phyloP scores from a whole-genome alignment of 2,888 invertebrate species.

The Unio delphinus region DNA sequence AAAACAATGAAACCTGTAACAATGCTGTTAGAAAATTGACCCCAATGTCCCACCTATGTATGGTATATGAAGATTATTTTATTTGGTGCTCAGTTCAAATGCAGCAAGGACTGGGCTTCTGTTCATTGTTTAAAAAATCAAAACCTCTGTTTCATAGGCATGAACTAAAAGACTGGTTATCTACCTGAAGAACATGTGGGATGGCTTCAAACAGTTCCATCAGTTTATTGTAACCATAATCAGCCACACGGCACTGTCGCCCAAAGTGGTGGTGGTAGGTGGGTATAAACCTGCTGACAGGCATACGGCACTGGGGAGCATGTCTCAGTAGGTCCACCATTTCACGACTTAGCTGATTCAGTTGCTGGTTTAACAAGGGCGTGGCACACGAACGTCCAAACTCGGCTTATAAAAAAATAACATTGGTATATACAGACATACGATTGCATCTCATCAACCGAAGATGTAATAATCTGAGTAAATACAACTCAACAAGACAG shows the following conservation, averaged over 20 bases:
- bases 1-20: too few relatives aligned
- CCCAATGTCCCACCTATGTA: too few relatives aligned
- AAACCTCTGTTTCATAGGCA: too few relatives aligned
- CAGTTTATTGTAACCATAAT: slow-evolving; percentile 93
- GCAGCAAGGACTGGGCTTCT: too few relatives aligned
- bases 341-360: slow-evolving; percentile 88
- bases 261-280: slow-evolving; percentile 96
- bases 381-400: slow-evolving; percentile 32
- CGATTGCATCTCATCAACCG: too few relatives aligned
- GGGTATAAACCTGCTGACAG: slow-evolving; percentile 93
- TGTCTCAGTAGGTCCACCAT: slow-evolving; percentile 89
- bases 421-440: not conserved
- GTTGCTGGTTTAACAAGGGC: slow-evolving; percentile 74
- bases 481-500: too few relatives aligned
- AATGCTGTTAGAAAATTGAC: too few relatives aligned
- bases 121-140: not conserved
- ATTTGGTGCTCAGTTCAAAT: too few relatives aligned
- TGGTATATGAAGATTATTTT: too few relatives aligned
- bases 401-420: slow-evolving; percentile 21
- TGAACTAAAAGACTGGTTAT: not conserved
- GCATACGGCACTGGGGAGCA: slow-evolving; percentile 87
- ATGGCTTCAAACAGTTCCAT: slow-evolving; percentile 93
- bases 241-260: slow-evolving; percentile 90
- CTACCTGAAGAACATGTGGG: slow-evolving; percentile 80
- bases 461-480: too few relatives aligned